Evolutionary conservation across 2,888 invertebrate genomes (phyloP).

Genomic region (Neelides folsomi): DNA sequence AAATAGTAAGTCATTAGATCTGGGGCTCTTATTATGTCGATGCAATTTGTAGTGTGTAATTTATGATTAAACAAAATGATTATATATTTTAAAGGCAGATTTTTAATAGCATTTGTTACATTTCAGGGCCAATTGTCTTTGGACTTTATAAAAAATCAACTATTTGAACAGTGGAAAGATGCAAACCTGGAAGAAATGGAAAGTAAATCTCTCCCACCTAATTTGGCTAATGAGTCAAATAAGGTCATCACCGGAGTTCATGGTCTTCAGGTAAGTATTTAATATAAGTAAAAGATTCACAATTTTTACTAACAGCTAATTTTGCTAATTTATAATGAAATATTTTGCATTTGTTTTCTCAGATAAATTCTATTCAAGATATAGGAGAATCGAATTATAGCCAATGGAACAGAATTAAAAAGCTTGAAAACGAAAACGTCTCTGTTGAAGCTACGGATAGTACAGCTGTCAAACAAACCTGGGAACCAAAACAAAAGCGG

Average conservation of each 20-base stretch:
- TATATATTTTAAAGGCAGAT: not conserved
- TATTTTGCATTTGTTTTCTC: conserved; percentile 8
- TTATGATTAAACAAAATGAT: too few relatives aligned
- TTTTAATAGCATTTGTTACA: not conserved
- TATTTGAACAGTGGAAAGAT: conserved; percentile 53
- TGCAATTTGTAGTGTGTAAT: too few relatives aligned
- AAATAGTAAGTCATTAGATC: too few relatives aligned
- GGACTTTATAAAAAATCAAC: conserved; percentile 39
- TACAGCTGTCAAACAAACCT: conserved; percentile 42
- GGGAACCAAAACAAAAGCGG: conserved; percentile 47
- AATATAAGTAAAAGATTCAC: not conserved
- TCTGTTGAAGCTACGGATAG: conserved; percentile 35
- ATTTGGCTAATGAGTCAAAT: conserved; percentile 42
- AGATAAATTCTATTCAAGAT: conserved; percentile 48
- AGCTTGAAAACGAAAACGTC: conserved; percentile 39
- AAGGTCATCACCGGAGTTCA: conserved; percentile 45
- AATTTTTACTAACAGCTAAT: not conserved
- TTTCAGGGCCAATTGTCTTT: conserved; percentile 3
- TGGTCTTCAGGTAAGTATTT: conserved; percentile 43
- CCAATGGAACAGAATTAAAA: conserved; percentile 47
- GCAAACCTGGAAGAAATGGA: conserved; percentile 52
- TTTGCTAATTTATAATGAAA: not conserved
- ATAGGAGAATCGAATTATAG: conserved; percentile 50
- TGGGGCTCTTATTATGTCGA: too few relatives aligned
- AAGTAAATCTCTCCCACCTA: conserved; percentile 47